phyloP scores from a whole-genome alignment of 2,888 invertebrate genomes.

The Tyria jacobaeae region DNA sequence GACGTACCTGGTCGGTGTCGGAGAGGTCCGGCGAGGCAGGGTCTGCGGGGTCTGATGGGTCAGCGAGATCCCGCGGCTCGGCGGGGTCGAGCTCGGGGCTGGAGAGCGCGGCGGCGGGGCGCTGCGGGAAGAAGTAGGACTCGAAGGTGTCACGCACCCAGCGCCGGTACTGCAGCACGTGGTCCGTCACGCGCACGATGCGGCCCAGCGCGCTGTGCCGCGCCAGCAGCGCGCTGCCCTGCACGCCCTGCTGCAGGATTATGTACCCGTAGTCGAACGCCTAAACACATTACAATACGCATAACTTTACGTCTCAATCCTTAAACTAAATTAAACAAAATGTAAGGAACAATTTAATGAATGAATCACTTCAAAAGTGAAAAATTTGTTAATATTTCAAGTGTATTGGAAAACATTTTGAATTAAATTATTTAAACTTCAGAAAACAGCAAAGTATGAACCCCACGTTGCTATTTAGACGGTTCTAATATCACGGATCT shows the following conservation, averaged over 20 bases:
- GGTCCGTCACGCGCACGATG: conserved; percentile 97
- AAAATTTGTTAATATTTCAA: no score
- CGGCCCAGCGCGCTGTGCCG: conserved; percentile 93
- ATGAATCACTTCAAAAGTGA: no score
- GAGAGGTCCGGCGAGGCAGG: conserved; percentile 19
- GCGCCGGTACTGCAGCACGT: conserved; percentile 90
- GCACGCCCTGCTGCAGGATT: conserved; percentile 91
- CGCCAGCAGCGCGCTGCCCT: conserved; percentile 73
- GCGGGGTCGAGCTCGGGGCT: background rate
- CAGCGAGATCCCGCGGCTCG: no score
- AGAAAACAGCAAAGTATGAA: no score
- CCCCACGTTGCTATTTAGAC: no score
- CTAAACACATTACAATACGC: conserved; percentile 73
- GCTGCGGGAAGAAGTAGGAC: conserved; percentile 76
- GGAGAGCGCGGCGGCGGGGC: conserved; percentile 40
- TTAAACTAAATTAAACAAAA: no score
- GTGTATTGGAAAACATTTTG: no score
- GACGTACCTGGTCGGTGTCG: conserved; percentile 62
- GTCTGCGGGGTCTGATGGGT: background rate
- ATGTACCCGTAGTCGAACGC: conserved; percentile 99
- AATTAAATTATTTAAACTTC: no score
- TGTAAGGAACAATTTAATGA: no score
- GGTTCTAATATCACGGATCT: no score
- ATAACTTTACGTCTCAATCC: no score
- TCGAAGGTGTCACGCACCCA: conserved; percentile 82